These are phyloP conservation scores for Strigamia maritima DNA, from an alignment of 2,888 invertebrate genomes.

Conservation along the genomic window DNA sequence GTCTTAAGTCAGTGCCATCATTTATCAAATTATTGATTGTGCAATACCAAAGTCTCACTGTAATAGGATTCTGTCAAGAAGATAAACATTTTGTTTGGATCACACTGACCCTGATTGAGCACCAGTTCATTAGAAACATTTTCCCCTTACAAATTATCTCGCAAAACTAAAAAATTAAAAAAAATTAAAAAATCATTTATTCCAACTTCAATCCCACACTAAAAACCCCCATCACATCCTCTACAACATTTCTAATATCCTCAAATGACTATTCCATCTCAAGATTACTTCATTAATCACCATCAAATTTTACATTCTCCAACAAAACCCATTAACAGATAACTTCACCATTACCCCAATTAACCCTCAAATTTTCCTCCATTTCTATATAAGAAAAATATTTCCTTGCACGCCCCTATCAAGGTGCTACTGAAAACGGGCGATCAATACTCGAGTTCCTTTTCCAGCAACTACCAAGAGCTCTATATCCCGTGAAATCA, in stretches of 20 bases:
- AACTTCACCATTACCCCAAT: not conserved
- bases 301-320: not conserved
- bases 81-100: conserved; percentile 13
- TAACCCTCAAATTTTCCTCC: not conserved
- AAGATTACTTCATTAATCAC: not conserved
- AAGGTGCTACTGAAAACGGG: conserved; percentile 6
- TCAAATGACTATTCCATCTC: not conserved
- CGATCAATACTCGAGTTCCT: not conserved
- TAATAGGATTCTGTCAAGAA: conserved; percentile 27
- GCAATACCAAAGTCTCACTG: conserved; percentile 10
- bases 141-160: not conserved
- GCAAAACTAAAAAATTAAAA: not conserved
- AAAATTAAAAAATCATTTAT: not conserved
- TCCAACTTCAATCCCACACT: not conserved
- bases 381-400: not conserved
- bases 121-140: not conserved
- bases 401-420: not conserved
- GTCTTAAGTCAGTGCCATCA: not conserved
- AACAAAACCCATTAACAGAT: not conserved
- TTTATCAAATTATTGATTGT: conserved; percentile 29
- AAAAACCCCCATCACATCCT: not conserved
- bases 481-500: conserved; percentile 29
- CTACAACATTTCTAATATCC: not conserved
- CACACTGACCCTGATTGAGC: conserved; percentile 13
- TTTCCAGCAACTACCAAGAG: conserved; percentile 15